A percentile compares a stretch with the other conserved stretches of the same genome.
Evolutionary conservation across 2,797 vertebrate genomes (phyloP).

Genomic region (Melanotaenia boesemani): DNA sequence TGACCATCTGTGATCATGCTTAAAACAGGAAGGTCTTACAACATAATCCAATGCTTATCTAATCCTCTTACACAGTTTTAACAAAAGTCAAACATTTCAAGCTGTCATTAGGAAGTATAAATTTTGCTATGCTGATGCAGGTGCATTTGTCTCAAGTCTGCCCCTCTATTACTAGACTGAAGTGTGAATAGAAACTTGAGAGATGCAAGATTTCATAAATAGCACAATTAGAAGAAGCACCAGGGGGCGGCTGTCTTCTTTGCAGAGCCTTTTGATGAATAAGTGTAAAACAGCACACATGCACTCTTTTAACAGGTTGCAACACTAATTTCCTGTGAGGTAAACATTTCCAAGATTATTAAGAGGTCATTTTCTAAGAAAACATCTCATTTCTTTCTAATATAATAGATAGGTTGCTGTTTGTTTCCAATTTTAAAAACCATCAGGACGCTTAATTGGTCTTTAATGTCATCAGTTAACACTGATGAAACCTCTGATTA

Average conservation of each 20-base stretch:
- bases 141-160: not conserved
- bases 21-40: not conserved
- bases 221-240: not conserved
- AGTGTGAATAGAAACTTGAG: not conserved
- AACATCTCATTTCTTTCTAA: not conserved
- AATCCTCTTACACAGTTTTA: not conserved
- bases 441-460: not conserved
- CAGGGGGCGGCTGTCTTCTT: not conserved
- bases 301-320: too few relatives aligned
- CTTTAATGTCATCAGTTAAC: not conserved
- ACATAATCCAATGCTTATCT: not conserved
- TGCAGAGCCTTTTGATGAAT: not conserved
- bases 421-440: constrained; percentile 6
- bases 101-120: not conserved
- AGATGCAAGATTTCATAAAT: not conserved
- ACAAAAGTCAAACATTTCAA: not conserved
- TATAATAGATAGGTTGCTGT: not conserved
- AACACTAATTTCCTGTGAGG: not conserved
- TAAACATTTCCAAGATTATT: not conserved
- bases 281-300: not conserved
- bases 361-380: not conserved
- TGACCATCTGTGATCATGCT: not conserved
- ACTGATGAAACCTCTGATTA: not conserved
- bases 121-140: not conserved
- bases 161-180: not conserved